Conservation (phyloP, 2,888 invertebrate species). For the Ypsolopha scabrella region DNA sequence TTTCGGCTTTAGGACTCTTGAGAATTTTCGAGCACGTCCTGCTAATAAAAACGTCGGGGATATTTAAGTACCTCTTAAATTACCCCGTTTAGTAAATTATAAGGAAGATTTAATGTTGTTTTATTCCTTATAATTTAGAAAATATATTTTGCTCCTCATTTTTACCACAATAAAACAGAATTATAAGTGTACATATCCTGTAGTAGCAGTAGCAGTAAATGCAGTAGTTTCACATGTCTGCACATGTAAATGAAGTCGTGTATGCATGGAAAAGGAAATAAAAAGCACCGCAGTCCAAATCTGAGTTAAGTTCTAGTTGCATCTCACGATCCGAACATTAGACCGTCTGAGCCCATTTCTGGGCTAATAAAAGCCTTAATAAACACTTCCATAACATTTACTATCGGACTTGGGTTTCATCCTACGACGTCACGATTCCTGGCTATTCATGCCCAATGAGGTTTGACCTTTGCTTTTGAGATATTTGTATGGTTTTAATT, state of each 20-base stretch:
- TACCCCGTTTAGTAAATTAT: no score
- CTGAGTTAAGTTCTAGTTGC: not conserved
- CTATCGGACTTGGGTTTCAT: not conserved
- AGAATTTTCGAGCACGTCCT: not conserved
- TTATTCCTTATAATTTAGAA: no score
- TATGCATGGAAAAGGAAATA: not conserved
- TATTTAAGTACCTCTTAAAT: not conserved
- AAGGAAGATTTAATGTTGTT: no score
- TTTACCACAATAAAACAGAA: no score
- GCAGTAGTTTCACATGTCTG: no score
- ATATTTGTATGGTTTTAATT: constrained; percentile 1
- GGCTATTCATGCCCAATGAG: not conserved
- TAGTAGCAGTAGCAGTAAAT: no score
- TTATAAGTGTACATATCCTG: no score
- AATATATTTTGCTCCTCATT: no score
- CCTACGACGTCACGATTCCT: not conserved
- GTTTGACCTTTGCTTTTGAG: not conserved
- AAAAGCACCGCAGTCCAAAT: constrained; percentile 1
- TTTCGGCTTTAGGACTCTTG: not conserved
- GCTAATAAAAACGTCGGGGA: not conserved
- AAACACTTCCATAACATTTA: constrained; percentile 1
- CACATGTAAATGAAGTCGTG: constrained; percentile 3
- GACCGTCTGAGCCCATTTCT: not conserved
- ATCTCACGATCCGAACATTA: constrained; percentile 1
- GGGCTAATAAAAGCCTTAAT: not conserved